These are phyloP conservation scores for Fragum fragum DNA, from an alignment of 2,888 invertebrate species.

Conservation along the genomic window DNA sequence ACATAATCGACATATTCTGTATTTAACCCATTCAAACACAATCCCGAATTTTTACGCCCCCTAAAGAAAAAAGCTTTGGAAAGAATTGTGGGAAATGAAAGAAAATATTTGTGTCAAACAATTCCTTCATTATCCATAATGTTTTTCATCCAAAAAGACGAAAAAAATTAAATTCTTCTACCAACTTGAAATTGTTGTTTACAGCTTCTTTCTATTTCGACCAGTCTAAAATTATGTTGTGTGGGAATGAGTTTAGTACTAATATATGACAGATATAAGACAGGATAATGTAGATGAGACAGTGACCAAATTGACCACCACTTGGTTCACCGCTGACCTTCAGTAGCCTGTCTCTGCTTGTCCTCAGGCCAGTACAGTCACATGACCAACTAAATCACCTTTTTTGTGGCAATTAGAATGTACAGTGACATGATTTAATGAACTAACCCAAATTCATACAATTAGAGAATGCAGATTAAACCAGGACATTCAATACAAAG, in stretches of 20 bases:
- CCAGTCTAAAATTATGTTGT: not conserved
- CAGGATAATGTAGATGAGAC: slow-evolving; percentile 22
- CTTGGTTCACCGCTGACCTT: slow-evolving; percentile 20
- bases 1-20: no score
- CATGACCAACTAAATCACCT: not conserved
- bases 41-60: no score
- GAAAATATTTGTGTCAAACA: no score
- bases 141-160: not conserved
- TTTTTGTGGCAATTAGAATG: slow-evolving; percentile 1
- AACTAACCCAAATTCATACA: slow-evolving; percentile 11
- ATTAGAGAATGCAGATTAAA: not conserved
- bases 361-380: not conserved
- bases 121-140: not conserved
- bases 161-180: not conserved
- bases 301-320: slow-evolving; percentile 15
- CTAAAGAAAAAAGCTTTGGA: no score
- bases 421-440: slow-evolving; percentile 5
- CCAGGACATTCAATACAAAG: no score
- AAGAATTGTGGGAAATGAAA: no score
- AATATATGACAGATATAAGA: slow-evolving; percentile 14
- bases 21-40: no score
- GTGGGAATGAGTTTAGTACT: slow-evolving; percentile 9
- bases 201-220: not conserved
- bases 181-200: not conserved
- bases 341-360: slow-evolving; percentile 3